Percentiles rank a stretch among this genome's conserved stretches.
Evolutionary conservation across 2,113 vertebrate species (phyloP).

Genomic region (Ciconia boyciana): DNA sequence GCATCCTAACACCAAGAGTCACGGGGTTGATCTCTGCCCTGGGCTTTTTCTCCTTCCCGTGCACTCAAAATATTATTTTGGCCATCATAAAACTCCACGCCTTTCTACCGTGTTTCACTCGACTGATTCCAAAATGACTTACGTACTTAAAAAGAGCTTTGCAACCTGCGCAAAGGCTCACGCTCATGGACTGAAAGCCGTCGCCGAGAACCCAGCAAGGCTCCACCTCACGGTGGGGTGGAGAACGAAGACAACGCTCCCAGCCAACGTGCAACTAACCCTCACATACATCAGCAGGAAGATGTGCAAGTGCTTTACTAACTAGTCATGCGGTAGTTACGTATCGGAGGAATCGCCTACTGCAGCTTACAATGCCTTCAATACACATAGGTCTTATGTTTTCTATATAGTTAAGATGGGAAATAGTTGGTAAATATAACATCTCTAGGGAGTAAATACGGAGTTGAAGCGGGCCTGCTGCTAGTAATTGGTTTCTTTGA

Average conservation of each 20-base stretch:
- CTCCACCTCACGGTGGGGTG: not conserved
- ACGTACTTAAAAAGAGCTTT: not conserved
- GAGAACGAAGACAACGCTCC: not conserved
- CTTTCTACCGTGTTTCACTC: not conserved
- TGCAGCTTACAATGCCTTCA: not conserved
- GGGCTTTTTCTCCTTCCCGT: not conserved
- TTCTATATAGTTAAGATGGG: not conserved
- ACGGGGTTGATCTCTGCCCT: not conserved
- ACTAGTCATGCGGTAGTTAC: not conserved
- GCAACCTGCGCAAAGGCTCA: not conserved
- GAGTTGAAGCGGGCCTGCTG: not conserved
- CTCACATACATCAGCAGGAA: rapidly evolving
- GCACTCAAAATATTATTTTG: not conserved
- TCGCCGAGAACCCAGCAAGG: not conserved
- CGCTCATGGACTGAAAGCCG: not conserved
- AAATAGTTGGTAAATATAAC: not conserved
- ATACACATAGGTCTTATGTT: not conserved
- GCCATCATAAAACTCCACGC: not conserved
- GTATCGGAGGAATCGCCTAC: not conserved
- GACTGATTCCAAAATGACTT: not conserved
- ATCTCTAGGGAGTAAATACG: not conserved
- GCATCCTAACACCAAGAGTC: rapidly evolving
- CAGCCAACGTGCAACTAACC: not conserved
- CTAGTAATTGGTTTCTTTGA: slow-evolving; percentile 16
- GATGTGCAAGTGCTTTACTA: not conserved